Base-by-base conservation (phyloP, 1,140 invertebrate genomes). In the Atopsyche davidsoni region DNA sequence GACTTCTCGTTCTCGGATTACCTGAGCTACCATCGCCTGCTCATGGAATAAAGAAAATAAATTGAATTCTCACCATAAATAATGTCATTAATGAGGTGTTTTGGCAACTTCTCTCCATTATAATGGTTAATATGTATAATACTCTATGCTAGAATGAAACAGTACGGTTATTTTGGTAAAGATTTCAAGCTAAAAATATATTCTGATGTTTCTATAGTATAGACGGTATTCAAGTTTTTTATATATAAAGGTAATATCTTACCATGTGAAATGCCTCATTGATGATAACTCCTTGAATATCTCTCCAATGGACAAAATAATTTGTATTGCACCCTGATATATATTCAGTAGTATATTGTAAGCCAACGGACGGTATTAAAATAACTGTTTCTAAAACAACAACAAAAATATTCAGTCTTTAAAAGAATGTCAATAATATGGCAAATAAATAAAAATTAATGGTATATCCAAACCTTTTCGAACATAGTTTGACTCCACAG, bases 191-290 rank as follows among this genome's bases (percentile, higher is more conserved):
- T n/a, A n/a, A n/a, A n/a, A n/a, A n/a, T n/a, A n/a, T n/a, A n/a
- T n/a, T n/a, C n/a, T n/a, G n/a, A n/a, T n/a, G n/a, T n/a, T n/a
- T n/a, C n/a, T n/a, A n/a, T n/a, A n/a, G n/a, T n/a, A n/a, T n/a
- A n/a, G n/a, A n/a, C n/a, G n/a, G n/a, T n/a, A n/a, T n/a, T n/a
- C n/a, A n/a, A n/a, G n/a, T n/a, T n/a, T n/a, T n/a, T n/a, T n/a
- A n/a, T n/a, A n/a, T n/a, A n/a, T n/a, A n/a, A n/a, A n/a, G n/a
- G n/a, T n/a, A n/a, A n/a, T n/a, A n/a, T n/a, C 4, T 48, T 47
- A 57, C 55, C 38, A 48, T 40, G 36, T 51, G 39, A 17, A 57
- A 46, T 2, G 51, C 51, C 50, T 57, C 55, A 36, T 53, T 57
- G 6, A 57, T 57, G 7, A 57, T 50, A 17, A 53, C 16, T 11